Conservation (phyloP, 37 sponge, comb jelly and placozoan species). For the Halisarca cf. caerulea region DNA sequence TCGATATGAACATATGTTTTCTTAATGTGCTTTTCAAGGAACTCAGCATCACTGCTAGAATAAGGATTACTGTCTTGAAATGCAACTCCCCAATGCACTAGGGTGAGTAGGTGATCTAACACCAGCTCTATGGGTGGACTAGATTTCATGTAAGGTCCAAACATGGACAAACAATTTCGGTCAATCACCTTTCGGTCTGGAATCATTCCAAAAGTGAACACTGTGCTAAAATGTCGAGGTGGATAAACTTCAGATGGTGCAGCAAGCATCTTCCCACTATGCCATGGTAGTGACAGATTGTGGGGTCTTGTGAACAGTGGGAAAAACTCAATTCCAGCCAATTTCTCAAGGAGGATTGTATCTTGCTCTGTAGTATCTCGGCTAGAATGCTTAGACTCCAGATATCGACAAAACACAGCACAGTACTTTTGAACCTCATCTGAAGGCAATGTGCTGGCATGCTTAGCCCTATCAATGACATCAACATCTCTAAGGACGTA, state of each 20-base stretch:
- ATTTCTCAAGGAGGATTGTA: not conserved
- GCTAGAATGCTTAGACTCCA: not conserved
- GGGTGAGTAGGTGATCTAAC: not conserved
- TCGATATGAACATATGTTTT: not conserved
- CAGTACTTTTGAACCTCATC: slow-evolving; percentile 12
- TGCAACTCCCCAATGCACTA: slow-evolving; percentile 14
- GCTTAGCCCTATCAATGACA: slow-evolving; percentile 40
- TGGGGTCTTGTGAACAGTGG: slow-evolving; percentile 5
- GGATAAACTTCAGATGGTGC: slow-evolving; percentile 32
- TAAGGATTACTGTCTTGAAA: not conserved
- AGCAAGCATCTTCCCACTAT: not conserved
- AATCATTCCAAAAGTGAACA: slow-evolving; percentile 34
- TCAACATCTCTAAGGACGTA: slow-evolving; percentile 18
- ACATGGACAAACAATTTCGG: not conserved
- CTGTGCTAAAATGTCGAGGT: not conserved
- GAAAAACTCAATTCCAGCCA: slow-evolving; percentile 36
- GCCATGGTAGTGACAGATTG: slow-evolving; percentile 40
- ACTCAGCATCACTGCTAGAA: not conserved
- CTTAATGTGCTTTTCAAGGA: not conserved
- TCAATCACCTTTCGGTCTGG: not conserved
- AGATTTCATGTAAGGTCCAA: not conserved
- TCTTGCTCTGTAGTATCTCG: not conserved
- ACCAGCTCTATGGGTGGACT: slow-evolving; percentile 23
- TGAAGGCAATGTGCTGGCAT: not conserved
- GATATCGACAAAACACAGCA: not conserved